Percentiles rank a stretch among this genome's conserved stretches.
Evolutionary conservation across 1,140 invertebrate genomes (phyloP).

Genomic region (Protaetia brevitarsis): DNA sequence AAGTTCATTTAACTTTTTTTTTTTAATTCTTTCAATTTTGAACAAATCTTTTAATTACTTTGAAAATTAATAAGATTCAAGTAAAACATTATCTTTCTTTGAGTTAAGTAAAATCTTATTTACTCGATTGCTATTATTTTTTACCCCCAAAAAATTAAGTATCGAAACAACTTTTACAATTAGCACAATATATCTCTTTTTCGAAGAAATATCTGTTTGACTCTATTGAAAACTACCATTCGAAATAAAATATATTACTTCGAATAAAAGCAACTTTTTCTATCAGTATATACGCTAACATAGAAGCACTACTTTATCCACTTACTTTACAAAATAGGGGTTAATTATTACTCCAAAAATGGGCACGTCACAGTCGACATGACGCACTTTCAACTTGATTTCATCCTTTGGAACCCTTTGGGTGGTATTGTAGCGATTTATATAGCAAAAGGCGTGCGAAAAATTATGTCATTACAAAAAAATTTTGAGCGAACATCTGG

Average conservation of each 20-base stretch:
- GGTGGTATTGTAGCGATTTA: neutral
- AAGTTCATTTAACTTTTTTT: no score
- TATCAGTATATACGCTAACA: no score
- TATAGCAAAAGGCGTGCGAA: slow-evolving; percentile 13
- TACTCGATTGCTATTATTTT: neutral
- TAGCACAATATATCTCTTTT: no score
- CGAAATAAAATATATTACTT: no score
- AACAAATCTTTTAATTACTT: neutral
- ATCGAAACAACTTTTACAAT: no score
- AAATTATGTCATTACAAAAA: slow-evolving; percentile 10
- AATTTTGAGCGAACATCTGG: neutral
- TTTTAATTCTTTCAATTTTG: no score
- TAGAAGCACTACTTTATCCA: neutral
- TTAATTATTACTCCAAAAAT: slow-evolving; percentile 2
- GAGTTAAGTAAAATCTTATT: neutral
- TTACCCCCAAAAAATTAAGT: neutral
- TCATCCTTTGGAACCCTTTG: slow-evolving; percentile 4
- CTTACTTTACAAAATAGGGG: neutral
- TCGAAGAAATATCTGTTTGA: no score
- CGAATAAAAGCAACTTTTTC: no score
- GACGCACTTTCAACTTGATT: neutral
- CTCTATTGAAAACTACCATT: no score
- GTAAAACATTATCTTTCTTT: neutral
- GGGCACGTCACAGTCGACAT: neutral
- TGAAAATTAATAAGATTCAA: neutral